Base-by-base conservation (phyloP, 2,797 vertebrate genomes). In the Spheniscus humboldti region DNA sequence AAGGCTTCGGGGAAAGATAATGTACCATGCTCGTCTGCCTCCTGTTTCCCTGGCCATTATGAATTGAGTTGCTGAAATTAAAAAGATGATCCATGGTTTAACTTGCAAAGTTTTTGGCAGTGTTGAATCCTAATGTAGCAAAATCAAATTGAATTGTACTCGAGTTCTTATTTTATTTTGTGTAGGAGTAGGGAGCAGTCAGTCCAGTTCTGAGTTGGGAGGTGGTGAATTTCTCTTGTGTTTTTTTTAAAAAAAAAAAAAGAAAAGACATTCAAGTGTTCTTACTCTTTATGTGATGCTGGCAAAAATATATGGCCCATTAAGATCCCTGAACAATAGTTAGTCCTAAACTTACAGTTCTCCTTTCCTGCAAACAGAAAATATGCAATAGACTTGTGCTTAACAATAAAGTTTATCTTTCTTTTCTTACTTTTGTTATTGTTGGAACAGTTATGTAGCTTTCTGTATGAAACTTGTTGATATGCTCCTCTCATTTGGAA, bases 381-480 rank as follows among this genome's bases (percentile, higher is more conserved):
- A 71, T 31, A 18, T 35, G 10, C 41, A 47, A 25, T 8, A 69
- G 33, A 9, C 28, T 71, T 64, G 13, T 73, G 11, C 13, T 66
- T 76, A 73, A 66, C 37, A 69, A 45, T 67, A 10, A 72, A 53
- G 3, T 60, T 93, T 91, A 30, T 39, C 14, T 91, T 74, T 84
- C 12, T 79, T 35, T 66, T 81, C 39, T 84, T 85, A 10, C 13
- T 92, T 82, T 63, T 69, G 7, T 91, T 82, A 5, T 68, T 92
- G 17, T 90, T 86, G 11, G 83, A 85, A 11, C 91, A 99, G 99
- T 97, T 99, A 99, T 86, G 99, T 99, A 33, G 96, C 86, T 89
- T 99, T 99, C 98, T 99, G 99, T 96, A 99, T 99, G 99, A 99
- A 99, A 96, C 98, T 99, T 96, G 99, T 99, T 95, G 99, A 99